phyloP scores from a whole-genome alignment of 2,797 vertebrate genomes.

The Myripristis jacobus region DNA sequence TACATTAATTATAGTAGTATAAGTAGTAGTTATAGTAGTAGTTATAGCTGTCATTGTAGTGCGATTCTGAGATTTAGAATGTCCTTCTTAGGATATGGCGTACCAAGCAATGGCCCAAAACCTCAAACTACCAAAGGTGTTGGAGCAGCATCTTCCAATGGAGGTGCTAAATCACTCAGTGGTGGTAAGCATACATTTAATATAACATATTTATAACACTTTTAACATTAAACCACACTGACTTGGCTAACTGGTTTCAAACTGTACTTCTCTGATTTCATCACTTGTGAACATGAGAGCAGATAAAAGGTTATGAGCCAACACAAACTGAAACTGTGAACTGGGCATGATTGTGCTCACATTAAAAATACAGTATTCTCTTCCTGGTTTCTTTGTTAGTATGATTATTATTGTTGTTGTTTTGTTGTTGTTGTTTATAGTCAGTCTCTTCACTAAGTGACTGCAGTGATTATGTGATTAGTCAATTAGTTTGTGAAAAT shows the following conservation, averaged over 20 bases:
- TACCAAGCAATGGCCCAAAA: constrained; percentile 22
- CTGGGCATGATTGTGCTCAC: no score
- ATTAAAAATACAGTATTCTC: neutral
- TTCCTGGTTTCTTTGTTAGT: neutral
- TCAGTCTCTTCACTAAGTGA: neutral
- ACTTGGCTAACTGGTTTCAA: neutral
- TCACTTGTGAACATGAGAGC: no score
- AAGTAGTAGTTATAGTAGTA: no score
- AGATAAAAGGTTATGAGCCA: no score
- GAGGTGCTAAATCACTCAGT: constrained; percentile 36
- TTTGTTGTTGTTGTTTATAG: neutral
- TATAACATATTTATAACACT: neutral
- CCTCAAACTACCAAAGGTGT: constrained; percentile 60
- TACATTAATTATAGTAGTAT: no score
- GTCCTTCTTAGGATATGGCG: constrained; percentile 40
- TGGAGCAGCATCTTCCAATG: constrained; percentile 37
- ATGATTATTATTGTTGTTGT: no score
- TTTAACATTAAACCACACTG: neutral
- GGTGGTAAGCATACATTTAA: constrained; percentile 17
- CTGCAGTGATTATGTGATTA: neutral
- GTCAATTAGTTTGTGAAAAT: neutral
- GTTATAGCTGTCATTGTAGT: no score
- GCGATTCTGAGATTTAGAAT: neutral
- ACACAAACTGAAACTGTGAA: no score
- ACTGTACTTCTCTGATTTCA: no score